Percentiles rank a stretch among this genome's conserved stretches.
Evolutionary conservation across 2,113 vertebrate species (phyloP).

Genomic region (Anoura caudifer): DNA sequence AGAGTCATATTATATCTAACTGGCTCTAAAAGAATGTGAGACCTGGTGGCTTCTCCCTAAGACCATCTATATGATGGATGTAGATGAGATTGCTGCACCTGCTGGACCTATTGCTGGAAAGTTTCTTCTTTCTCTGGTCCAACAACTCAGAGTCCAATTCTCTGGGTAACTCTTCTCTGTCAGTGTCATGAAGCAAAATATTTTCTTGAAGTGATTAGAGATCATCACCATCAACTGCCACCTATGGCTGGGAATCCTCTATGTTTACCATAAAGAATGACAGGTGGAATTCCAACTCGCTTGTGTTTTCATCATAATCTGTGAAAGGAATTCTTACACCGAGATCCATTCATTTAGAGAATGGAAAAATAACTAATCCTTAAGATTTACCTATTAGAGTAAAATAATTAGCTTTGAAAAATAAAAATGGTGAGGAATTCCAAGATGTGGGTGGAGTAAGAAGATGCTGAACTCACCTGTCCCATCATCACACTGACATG

Average conservation of each 20-base stretch:
- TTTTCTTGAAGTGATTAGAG: neutral
- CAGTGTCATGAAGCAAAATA: neutral
- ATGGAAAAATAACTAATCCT: neutral
- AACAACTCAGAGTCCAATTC: neutral
- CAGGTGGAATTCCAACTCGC: neutral
- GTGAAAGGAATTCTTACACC: neutral
- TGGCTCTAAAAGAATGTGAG: neutral
- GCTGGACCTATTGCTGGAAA: neutral
- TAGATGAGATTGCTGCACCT: neutral
- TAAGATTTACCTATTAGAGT: neutral
- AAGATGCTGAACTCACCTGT: too few relatives aligned
- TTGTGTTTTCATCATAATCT: neutral
- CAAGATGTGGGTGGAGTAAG: neutral
- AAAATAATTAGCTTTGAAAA: neutral
- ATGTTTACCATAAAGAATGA: neutral
- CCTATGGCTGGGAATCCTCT: neutral
- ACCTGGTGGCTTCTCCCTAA: too few relatives aligned
- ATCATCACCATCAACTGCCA: neutral
- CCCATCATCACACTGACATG: too few relatives aligned
- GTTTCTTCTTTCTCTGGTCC: neutral
- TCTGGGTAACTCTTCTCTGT: neutral
- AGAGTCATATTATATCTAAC: neutral
- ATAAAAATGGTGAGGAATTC: neutral
- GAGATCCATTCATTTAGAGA: neutral
- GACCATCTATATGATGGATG: neutral